Conservation (phyloP, 2,888 invertebrate species). For the Acanthosepion pharaonis region DNA sequence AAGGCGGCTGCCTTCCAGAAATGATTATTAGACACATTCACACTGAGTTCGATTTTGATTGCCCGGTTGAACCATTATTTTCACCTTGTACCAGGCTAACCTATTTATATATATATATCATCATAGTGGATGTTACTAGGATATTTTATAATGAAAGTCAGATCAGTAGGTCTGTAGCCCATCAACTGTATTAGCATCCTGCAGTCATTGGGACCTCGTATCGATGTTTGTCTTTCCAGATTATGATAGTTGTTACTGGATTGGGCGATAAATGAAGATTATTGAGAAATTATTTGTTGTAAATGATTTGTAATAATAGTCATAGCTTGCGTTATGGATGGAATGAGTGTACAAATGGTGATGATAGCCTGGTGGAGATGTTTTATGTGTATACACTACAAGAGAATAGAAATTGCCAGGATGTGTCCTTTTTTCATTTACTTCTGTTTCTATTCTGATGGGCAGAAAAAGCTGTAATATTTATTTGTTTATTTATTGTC, state of each 20-base stretch:
- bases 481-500: background rate
- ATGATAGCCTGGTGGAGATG: too few species aligned
- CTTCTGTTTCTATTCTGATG: background rate
- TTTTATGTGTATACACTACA: background rate
- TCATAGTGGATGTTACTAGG: too few species aligned
- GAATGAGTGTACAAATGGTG: background rate
- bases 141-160: background rate
- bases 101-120: too few species aligned
- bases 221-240: background rate
- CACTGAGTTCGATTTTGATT: too few species aligned
- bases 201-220: background rate
- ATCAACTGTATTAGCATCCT: background rate
- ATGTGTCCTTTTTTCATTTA: background rate
- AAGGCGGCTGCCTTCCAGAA: too few species aligned
- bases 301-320: background rate
- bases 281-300: background rate
- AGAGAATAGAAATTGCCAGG: background rate
- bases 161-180: background rate
- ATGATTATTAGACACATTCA: too few species aligned
- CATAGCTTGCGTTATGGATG: background rate
- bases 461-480: background rate
- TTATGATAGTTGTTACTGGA: background rate
- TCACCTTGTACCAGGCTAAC: too few species aligned
- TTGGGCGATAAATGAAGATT: background rate
- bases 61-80: too few species aligned